Evolutionary conservation across 2,888 invertebrate species (phyloP).

Genomic region (Strigamia maritima): DNA sequence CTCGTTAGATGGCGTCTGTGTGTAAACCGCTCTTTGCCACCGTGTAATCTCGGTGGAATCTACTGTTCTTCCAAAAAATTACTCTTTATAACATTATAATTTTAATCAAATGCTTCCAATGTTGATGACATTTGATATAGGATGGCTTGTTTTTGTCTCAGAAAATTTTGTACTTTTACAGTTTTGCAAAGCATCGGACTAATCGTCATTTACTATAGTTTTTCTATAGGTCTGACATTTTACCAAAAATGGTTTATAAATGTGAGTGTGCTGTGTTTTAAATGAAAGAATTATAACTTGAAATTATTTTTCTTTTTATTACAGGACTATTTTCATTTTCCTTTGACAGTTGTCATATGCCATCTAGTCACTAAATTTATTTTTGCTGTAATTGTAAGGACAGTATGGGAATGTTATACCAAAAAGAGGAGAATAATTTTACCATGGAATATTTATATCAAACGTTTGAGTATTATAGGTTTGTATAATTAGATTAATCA

Average conservation of each 20-base stretch:
- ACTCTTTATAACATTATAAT: not conserved
- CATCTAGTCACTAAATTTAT: slow-evolving; percentile 87
- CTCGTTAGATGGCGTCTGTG: too few species aligned
- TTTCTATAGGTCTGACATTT: slow-evolving; percentile 94
- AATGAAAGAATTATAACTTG: not conserved
- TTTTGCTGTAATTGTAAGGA: slow-evolving; percentile 69
- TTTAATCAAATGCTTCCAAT: not conserved
- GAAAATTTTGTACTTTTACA: not conserved
- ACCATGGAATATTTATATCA: slow-evolving; percentile 72
- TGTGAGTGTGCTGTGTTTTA: slow-evolving; percentile 56
- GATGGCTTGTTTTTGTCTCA: not conserved
- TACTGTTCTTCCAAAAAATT: not conserved
- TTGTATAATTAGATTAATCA: not conserved
- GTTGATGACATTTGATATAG: not conserved
- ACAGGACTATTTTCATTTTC: slow-evolving; percentile 68
- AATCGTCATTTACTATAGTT: slow-evolving; percentile 78
- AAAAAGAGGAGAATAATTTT: slow-evolving; percentile 67
- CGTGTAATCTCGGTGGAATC: not conserved
- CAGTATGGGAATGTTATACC: slow-evolving; percentile 57
- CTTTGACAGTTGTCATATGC: slow-evolving; percentile 82
- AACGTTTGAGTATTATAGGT: slow-evolving; percentile 64
- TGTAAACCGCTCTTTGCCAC: not conserved
- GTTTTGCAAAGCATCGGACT: slow-evolving; percentile 54
- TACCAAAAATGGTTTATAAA: slow-evolving; percentile 91
- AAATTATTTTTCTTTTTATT: slow-evolving; percentile 41